Conservation (phyloP, 2,113 vertebrate genomes). For the Paramisgurnus dabryanus region DNA sequence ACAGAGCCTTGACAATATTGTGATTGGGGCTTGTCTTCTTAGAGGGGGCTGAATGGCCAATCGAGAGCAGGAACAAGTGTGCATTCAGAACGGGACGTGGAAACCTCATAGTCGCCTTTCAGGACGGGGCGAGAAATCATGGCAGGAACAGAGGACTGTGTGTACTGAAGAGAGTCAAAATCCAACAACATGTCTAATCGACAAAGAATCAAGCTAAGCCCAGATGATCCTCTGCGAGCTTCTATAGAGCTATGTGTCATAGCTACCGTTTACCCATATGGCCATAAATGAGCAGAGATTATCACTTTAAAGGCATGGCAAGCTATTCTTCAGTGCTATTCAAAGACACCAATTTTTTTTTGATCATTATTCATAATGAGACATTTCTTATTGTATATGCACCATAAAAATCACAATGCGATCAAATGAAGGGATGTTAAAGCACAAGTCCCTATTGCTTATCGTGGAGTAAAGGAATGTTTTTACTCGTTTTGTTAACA, state of each 20-base stretch:
- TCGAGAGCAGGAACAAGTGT: conserved; percentile 81
- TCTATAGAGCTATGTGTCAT: conserved; percentile 21
- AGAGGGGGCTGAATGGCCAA: conserved; percentile 80
- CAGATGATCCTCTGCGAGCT: conserved; percentile 37
- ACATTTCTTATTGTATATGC: too few relatives aligned
- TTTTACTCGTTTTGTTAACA: neutral
- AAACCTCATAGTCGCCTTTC: conserved; percentile 74
- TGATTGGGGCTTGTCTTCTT: conserved; percentile 84
- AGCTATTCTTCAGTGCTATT: neutral
- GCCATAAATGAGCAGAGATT: conserved; percentile 13
- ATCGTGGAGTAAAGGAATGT: neutral
- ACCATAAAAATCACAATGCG: neutral
- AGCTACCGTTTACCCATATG: conserved; percentile 19
- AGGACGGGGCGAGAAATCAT: conserved; percentile 58
- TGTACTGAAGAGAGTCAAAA: conserved; percentile 52
- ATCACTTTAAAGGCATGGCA: neutral
- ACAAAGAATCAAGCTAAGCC: conserved; percentile 44
- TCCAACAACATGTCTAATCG: conserved; percentile 49
- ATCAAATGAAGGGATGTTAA: neutral
- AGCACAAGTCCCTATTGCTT: neutral
- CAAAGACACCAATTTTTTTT: too few relatives aligned
- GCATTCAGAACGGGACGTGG: conserved; percentile 73
- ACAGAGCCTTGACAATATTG: conserved; percentile 90
- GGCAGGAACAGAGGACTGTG: conserved; percentile 59
- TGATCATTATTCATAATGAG: neutral